A percentile compares a stretch with the other conserved stretches of the same genome.
Evolutionary conservation across 1,140 invertebrate genomes (phyloP).

Genomic region (Temnothorax curvispinosus): DNA sequence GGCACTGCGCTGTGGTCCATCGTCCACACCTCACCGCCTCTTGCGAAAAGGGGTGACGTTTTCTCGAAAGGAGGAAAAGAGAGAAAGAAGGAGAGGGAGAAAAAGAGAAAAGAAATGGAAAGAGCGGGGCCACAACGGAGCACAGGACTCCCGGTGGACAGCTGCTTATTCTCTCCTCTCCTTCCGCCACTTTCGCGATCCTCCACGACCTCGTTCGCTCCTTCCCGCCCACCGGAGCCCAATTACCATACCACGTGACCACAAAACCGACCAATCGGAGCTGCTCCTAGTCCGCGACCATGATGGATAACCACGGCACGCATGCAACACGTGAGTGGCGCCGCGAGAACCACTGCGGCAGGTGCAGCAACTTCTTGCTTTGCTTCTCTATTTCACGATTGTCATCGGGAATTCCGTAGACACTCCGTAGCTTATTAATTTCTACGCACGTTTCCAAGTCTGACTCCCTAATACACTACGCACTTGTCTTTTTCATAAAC

Average conservation of each 20-base stretch:
- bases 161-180: slow-evolving; percentile 80
- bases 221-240: slow-evolving; percentile 85
- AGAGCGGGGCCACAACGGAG: slow-evolving; percentile 69
- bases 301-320: slow-evolving; percentile 87
- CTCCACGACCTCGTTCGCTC: slow-evolving; percentile 80
- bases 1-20: slow-evolving; percentile 69
- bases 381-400: slow-evolving; percentile 30
- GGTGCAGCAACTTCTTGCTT: slow-evolving; percentile 81
- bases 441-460: background rate
- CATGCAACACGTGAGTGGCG: slow-evolving; percentile 85
- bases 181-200: slow-evolving; percentile 83
- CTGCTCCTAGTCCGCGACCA: slow-evolving; percentile 85
- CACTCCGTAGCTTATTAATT: background rate
- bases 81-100: slow-evolving; percentile 61
- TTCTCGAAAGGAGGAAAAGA: slow-evolving; percentile 64
- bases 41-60: slow-evolving; percentile 68
- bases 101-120: slow-evolving; percentile 69
- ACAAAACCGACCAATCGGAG: slow-evolving; percentile 85
- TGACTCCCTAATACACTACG: background rate
- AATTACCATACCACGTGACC: slow-evolving; percentile 88
- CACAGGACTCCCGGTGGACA: slow-evolving; percentile 74
- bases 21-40: slow-evolving; percentile 56
- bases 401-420: slow-evolving; percentile 17
- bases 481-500: slow-evolving; percentile 35
- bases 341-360: slow-evolving; percentile 82